Evolutionary conservation across 2,113 vertebrate species (phyloP), one percentile per base, ranked within the genome.

Genomic region (Albula goreensis): DNA sequence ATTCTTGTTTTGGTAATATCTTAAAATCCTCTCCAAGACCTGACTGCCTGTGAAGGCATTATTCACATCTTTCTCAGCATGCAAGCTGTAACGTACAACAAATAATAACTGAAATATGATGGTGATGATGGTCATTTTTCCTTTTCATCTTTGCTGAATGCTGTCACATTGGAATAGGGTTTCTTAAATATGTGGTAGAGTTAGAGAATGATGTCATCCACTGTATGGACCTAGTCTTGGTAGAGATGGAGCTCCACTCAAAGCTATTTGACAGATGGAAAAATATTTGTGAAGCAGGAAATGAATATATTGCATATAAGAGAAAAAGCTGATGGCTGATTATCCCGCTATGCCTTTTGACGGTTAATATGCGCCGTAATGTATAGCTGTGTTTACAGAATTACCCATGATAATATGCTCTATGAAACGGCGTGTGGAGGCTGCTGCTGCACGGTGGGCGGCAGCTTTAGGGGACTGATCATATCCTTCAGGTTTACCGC

Each of bases 231-330:
- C 4, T 22, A n/a, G 66, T 78, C 17, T 85, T 77, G 53, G 50
- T 6, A 78, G 22, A 52, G 50, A 66, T 5, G 19, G 22, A 22
- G 3, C 50, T 53, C 50, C 50, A 52, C 66, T 85, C 83, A 85
- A 56, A 70, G 2, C 15, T 77, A 0, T 78, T 31, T 63, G 50
- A 13, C 66, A 51, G 83, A 22, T 63, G 50, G 51, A 50, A 51
- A 63, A 84, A 84, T 49, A 84, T 78, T 11, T 53, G 51, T 78
- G 66, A 81, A 57, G 49, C 83, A 88, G 70, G 82, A 88, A 78
- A 49, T 83, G 25, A 70, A 77, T 22, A 13, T 60, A 22, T 15
- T 48, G 78, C 10, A 77, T 5, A n/a, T 0, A 70, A n/a, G 22
- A 22, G 50, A 85, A 86, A 78, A 22, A 52, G 66, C 70, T 77